Evolutionary conservation across 92 coral and sea anemone genomes (phyloP).

Genomic region (Palythoa caribaeorum): DNA sequence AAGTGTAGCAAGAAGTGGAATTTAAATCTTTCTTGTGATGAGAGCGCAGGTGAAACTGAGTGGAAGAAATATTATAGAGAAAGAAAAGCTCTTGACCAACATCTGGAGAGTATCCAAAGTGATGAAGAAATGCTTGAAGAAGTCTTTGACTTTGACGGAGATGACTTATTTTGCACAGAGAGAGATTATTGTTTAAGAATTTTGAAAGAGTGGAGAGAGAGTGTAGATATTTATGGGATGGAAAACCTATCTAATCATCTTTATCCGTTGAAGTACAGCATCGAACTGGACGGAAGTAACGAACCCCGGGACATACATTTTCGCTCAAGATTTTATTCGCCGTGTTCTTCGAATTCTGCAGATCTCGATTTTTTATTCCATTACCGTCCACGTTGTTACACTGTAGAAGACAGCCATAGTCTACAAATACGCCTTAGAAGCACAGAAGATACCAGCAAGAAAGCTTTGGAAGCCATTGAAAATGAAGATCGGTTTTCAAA

Average conservation of each 20-base stretch:
- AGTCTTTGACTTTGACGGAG: not conserved
- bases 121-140: not conserved
- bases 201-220: constrained; percentile 11
- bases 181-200: not conserved
- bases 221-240: constrained; percentile 7
- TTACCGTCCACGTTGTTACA: not conserved
- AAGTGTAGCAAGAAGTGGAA: not conserved
- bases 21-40: not conserved
- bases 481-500: constrained; percentile 14
- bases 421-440: not conserved
- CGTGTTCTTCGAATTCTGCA: constrained; percentile 4
- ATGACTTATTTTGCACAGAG: not conserved
- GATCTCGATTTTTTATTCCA: constrained; percentile 3
- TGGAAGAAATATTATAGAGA: constrained; percentile 10
- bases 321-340: constrained; percentile 1
- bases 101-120: not conserved
- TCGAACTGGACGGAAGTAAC: not conserved
- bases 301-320: constrained; percentile 13
- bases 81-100: not conserved
- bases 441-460: not conserved
- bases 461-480: not conserved
- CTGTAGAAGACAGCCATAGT: constrained; percentile 1
- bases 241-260: not conserved
- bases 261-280: constrained; percentile 15
- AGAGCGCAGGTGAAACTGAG: not conserved